Base-by-base conservation (phyloP, 2,113 vertebrate species). In the Thalassarche chlororhynchos region DNA sequence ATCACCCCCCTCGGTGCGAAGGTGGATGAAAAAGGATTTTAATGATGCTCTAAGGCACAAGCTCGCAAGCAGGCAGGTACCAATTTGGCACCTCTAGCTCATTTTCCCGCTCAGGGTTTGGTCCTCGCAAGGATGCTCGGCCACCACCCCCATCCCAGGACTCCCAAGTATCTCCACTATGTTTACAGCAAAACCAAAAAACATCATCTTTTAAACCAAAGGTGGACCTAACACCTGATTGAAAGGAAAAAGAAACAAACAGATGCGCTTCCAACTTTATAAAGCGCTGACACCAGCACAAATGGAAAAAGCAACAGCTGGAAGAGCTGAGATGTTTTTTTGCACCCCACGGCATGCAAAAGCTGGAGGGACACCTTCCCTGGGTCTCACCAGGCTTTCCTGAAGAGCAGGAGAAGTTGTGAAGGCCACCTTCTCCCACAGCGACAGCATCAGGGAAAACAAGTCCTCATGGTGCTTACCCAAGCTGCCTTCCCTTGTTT, bases 381-480 rank as follows among this genome's bases (percentile, higher is more conserved):
- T 47, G 15, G 46, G 28, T 40, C 57, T 64, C 72, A 29, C 13
- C 42, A 64, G 31, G 47, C 55, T 58, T 77, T 82, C 10, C 17
- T 17, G 54, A 74, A 61, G 72, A 77, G 49, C 32, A 38, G 40
- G 24, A 94, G 52, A 57, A 90, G 54, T 29, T 54, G 42, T 9
- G n/a, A 80, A n/a, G 16, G 36, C 25, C 69, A 40, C 6, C 23
- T 23, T 57, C n/a, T 66, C 10, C 17, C 3, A 17, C 21, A 65
- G 36, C 0, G 3, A 84, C 19, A 51, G 40, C 4, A 69, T 4
- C 0, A 0, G 20, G 51, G 44, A 82, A 61, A 92, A 65, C 1
- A 16, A 38, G 7, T 13, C 79, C 55, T 78, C 70, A 7, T 0
- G 4, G 34, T 0, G 0, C 7, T n/a, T n/a, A 70, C 12, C 31